A percentile compares a stretch with the other conserved stretches of the same genome.
These are phyloP conservation scores for Polydesmus complanatus DNA, from an alignment of 2,888 invertebrate genomes.

Conservation along the genomic window DNA sequence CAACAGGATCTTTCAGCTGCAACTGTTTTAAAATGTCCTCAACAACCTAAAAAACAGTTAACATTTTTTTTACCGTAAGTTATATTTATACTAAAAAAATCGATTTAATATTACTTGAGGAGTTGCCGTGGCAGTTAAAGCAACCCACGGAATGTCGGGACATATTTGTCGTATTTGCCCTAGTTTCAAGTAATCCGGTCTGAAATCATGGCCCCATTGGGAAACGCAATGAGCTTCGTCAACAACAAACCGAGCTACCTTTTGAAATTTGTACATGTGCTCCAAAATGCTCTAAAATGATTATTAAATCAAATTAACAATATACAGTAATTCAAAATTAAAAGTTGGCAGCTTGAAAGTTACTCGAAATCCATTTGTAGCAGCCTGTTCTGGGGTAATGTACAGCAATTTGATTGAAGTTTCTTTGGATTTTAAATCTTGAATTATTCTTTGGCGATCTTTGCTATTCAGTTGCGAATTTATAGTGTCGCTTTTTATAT, in stretches of 20 bases:
- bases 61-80: background rate
- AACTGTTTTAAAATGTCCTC: constrained; percentile 68
- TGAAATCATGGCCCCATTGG: constrained; percentile 98
- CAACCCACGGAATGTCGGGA: constrained; percentile 65
- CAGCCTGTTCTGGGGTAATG: constrained; percentile 92
- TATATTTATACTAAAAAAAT: background rate
- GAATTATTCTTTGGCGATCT: constrained; percentile 59
- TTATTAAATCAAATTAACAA: background rate
- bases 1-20: constrained; percentile 48
- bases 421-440: constrained; percentile 55
- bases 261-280: constrained; percentile 51
- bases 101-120: constrained; percentile 36
- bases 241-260: constrained; percentile 77
- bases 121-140: constrained; percentile 89
- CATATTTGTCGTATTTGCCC: constrained; percentile 50
- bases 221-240: constrained; percentile 98
- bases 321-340: background rate
- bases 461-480: constrained; percentile 75
- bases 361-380: constrained; percentile 56
- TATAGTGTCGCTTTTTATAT: constrained; percentile 71
- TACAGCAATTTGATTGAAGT: constrained; percentile 76
- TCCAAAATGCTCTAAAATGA: background rate
- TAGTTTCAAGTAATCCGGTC: constrained; percentile 84
- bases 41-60: constrained; percentile 45
- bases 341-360: background rate